These are phyloP conservation scores for Ctena decussata DNA, from an alignment of 2,888 invertebrate species.

Conservation along the genomic window DNA sequence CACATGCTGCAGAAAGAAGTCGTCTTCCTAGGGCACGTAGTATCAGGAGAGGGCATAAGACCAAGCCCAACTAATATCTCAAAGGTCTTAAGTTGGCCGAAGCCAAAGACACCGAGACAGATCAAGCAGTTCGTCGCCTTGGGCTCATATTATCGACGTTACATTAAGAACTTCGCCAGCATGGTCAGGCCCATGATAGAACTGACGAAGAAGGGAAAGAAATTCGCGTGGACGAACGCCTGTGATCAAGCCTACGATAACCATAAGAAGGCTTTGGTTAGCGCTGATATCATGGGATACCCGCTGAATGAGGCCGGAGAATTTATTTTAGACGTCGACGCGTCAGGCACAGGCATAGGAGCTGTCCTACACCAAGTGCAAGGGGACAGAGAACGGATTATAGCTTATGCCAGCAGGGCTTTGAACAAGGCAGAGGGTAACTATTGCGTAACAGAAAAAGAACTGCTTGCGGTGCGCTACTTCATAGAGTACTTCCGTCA, in stretches of 20 bases:
- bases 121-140: too few relatives aligned
- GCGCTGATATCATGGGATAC: conserved; percentile 23
- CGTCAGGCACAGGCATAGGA: too few relatives aligned
- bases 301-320: conserved; percentile 7
- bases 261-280: too few relatives aligned
- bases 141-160: too few relatives aligned
- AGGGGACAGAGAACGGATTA: background rate
- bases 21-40: background rate
- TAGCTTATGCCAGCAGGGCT: background rate
- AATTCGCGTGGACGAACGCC: too few relatives aligned
- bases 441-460: background rate
- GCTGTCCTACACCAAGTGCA: background rate
- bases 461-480: too few relatives aligned
- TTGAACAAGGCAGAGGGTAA: background rate
- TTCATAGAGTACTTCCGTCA: background rate
- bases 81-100: background rate
- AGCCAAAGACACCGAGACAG: background rate
- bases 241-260: too few relatives aligned
- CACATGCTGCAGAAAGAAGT: too few relatives aligned
- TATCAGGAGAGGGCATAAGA: background rate
- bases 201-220: too few relatives aligned
- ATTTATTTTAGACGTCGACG: too few relatives aligned
- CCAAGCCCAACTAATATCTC: conserved; percentile 4
- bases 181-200: background rate
- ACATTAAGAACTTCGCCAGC: background rate